Base-by-base conservation (phyloP, 2,888 invertebrate species). In the Matsumyia berberina region DNA sequence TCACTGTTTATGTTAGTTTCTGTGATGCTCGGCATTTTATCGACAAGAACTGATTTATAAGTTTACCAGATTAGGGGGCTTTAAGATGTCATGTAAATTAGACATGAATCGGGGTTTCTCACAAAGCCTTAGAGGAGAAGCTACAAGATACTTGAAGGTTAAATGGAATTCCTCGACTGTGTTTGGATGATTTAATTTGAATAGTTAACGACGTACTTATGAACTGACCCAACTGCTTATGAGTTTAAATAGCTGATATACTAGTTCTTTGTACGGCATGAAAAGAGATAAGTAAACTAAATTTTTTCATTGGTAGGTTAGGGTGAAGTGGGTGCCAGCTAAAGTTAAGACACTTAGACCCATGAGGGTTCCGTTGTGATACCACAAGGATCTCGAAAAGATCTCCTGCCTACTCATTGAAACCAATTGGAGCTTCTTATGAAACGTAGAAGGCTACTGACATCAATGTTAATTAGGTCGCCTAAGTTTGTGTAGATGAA, bases 121-220 rank as follows among this genome's bases (percentile, higher is more conserved):
- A 35, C 12, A 57, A n/a, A 19, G 31, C 29, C 39, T 24, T 60
- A 60, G 15, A 35, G n/a, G 7, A 9, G 0, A 9, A 17, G 29
- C 51, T 33, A 29, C 39, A 42, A 35, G 12, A 29, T 15, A 24
- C 19, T 31, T 60, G 73, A 74, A 60, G 82, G 72, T 49, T 83
- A 46, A 82, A 73, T 62, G 44, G 51, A 62, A 67, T 74, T 78
- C 67, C 39, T 53, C 24, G 51, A 57, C 67, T 55, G 57, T 44
- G 58, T 46, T n/a, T 15, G 58, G 67, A 73, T 69, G 73, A 69
- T 79, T 78, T 79, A 62, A 83, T 83, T 83, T 83, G 79, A 83
- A 83, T 78, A 73, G 55, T 53, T 78, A 78, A 73, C 78, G 70
- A 73, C 62, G 42, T 64, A 69, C 57, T 46, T 64, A 42, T 24